Evolutionary conservation across 2,888 invertebrate species (phyloP).

Genomic region (Yponomeuta cagnagella): DNA sequence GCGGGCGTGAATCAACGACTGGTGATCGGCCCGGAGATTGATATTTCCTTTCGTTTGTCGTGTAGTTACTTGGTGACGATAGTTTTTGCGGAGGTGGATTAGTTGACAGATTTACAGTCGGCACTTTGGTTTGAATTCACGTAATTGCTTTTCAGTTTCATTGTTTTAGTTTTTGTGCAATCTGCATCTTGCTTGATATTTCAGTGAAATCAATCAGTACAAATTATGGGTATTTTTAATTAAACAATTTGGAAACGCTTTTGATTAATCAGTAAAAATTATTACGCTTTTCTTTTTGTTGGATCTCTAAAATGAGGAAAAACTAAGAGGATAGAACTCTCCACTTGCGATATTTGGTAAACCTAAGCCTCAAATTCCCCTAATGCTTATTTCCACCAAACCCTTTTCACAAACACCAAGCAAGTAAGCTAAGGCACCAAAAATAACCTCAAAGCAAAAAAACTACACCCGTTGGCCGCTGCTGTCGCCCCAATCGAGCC

Average conservation of each 20-base stretch:
- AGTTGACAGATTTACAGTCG: background rate
- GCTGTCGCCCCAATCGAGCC: background rate
- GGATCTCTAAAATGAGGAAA: too few species aligned
- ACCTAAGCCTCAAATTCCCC: background rate
- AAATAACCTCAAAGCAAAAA: background rate
- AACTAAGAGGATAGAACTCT: too few species aligned
- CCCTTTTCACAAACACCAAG: background rate
- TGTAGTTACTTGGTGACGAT: background rate
- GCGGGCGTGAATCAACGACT: background rate
- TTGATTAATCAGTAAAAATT: too few species aligned
- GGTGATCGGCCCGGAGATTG: background rate
- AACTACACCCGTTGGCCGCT: background rate
- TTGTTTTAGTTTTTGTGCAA: background rate
- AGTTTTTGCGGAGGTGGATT: background rate
- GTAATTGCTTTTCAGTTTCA: background rate
- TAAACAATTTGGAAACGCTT: too few species aligned
- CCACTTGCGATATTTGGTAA: too few species aligned
- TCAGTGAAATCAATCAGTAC: too few species aligned
- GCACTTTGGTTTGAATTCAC: background rate
- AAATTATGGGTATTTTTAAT: too few species aligned
- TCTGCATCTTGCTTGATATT: too few species aligned
- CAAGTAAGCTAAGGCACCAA: background rate
- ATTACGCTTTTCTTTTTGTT: too few species aligned
- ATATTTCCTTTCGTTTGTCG: background rate
- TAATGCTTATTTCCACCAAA: background rate